phyloP scores from a whole-genome alignment of 1,140 invertebrate species.

The Platyscapa corneri region DNA sequence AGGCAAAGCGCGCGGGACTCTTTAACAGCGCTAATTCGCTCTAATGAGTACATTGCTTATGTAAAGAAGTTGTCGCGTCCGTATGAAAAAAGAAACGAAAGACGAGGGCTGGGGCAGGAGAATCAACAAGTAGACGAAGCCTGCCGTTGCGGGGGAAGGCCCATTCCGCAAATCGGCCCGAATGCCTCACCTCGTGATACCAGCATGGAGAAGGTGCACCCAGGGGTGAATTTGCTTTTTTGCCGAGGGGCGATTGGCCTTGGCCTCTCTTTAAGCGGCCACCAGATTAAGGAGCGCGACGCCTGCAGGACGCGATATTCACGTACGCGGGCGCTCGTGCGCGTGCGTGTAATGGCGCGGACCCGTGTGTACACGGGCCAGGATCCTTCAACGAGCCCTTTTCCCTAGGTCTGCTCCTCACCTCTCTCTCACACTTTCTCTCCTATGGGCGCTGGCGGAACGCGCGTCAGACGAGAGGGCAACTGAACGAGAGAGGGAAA shows the following conservation, averaged over 20 bases:
- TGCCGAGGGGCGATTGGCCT: not conserved
- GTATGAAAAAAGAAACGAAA: not conserved
- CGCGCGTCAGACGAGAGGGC: not conserved
- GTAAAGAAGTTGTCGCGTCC: not conserved
- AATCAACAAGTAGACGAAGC: constrained; percentile 21
- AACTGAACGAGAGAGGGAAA: constrained; percentile 77
- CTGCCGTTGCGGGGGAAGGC: not conserved
- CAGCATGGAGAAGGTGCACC: constrained; percentile 5
- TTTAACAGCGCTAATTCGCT: not conserved
- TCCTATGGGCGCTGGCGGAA: no score
- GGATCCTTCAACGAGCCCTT: constrained; percentile 58
- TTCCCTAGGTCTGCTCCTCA: constrained; percentile 62
- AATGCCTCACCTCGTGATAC: not conserved
- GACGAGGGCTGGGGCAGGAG: not conserved
- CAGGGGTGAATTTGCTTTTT: constrained; percentile 27
- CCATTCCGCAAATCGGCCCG: not conserved
- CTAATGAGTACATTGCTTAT: not conserved
- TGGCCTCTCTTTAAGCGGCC: constrained; percentile 25
- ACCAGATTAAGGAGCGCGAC: constrained; percentile 28
- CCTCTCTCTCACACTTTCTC: constrained; percentile 57
- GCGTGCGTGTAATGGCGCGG: not conserved
- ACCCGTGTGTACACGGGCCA: not conserved
- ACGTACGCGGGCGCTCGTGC: not conserved
- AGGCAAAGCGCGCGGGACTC: not conserved
- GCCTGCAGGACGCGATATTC: not conserved